These are phyloP conservation scores for Ornithoptera priamus DNA, from an alignment of 2,888 invertebrate genomes.

Conservation along the genomic window DNA sequence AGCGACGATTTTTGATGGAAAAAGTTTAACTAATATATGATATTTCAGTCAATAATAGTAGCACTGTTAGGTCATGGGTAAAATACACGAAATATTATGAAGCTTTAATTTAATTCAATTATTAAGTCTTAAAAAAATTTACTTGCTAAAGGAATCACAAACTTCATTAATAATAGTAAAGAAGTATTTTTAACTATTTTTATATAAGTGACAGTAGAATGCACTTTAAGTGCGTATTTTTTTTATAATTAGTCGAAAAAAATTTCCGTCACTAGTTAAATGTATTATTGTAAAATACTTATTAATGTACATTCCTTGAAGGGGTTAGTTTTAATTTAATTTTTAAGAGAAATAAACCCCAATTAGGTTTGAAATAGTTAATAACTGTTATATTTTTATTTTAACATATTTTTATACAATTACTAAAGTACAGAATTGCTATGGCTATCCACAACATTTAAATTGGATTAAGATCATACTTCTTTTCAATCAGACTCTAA, in stretches of 20 bases:
- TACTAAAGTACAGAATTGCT: slow-evolving; percentile 7
- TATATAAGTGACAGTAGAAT: slow-evolving; percentile 51
- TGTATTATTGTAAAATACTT: slow-evolving; percentile 43
- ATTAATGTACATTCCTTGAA: slow-evolving; percentile 59
- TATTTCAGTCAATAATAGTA: not conserved
- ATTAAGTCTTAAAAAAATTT: slow-evolving; percentile 45
- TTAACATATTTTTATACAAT: slow-evolving; percentile 7
- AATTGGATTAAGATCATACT: not conserved
- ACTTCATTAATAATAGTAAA: slow-evolving; percentile 39
- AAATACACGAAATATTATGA: slow-evolving; percentile 34
- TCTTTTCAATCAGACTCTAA: not conserved
- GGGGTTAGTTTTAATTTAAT: slow-evolving; percentile 42
- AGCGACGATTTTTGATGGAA: slow-evolving; percentile 7
- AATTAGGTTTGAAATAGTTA: slow-evolving; percentile 33
- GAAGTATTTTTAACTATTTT: slow-evolving; percentile 34
- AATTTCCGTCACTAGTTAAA: slow-evolving; percentile 56
- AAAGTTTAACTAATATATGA: not conserved
- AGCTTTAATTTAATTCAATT: slow-evolving; percentile 60
- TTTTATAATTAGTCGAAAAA: slow-evolving; percentile 38
- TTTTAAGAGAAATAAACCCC: slow-evolving; percentile 35
- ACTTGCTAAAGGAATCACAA: slow-evolving; percentile 23
- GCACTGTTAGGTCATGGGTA: slow-evolving; percentile 31
- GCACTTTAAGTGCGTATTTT: slow-evolving; percentile 65
- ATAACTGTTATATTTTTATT: slow-evolving; percentile 5
- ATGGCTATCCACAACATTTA: slow-evolving; percentile 16